phyloP scores from a whole-genome alignment of 2,113 vertebrate genomes.

The Aldabrachelys gigantea region DNA sequence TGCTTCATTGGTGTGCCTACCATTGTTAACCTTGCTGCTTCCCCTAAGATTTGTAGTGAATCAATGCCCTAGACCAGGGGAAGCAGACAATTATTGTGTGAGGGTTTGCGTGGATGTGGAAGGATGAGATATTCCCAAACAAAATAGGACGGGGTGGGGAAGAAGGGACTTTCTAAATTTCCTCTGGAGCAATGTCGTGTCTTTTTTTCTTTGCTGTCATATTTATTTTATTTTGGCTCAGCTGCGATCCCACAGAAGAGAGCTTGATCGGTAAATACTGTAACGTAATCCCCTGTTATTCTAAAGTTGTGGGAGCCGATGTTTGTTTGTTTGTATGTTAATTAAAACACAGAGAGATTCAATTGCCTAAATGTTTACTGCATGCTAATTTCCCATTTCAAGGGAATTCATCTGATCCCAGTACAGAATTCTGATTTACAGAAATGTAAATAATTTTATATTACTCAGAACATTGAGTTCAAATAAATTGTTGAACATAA shows the following conservation, averaged over 20 bases:
- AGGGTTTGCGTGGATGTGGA: background rate
- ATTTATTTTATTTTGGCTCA: constrained; percentile 17
- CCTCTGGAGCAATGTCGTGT: background rate
- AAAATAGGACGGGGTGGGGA: background rate
- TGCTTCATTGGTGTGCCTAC: background rate
- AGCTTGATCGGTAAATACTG: background rate
- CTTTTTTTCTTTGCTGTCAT: background rate
- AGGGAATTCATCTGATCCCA: background rate
- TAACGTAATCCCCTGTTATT: background rate
- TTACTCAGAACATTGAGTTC: constrained; percentile 74
- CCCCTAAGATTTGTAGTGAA: background rate
- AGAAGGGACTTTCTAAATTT: background rate
- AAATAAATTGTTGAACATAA: constrained; percentile 70
- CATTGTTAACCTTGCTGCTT: background rate
- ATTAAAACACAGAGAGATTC: background rate
- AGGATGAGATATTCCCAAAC: background rate
- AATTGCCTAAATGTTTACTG: background rate
- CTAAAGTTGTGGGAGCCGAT: too few relatives aligned
- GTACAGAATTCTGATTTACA: constrained; percentile 30
- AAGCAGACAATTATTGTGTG: background rate
- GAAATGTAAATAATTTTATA: constrained; percentile 61
- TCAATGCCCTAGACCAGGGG: background rate
- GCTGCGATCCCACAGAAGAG: constrained; percentile 15
- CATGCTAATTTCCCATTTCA: constrained; percentile 41
- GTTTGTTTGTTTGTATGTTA: background rate